Evolutionary conservation across 1,140 invertebrate species (phyloP), one percentile per base, ranked within the genome.

Genomic region (Drosophila saltans): DNA sequence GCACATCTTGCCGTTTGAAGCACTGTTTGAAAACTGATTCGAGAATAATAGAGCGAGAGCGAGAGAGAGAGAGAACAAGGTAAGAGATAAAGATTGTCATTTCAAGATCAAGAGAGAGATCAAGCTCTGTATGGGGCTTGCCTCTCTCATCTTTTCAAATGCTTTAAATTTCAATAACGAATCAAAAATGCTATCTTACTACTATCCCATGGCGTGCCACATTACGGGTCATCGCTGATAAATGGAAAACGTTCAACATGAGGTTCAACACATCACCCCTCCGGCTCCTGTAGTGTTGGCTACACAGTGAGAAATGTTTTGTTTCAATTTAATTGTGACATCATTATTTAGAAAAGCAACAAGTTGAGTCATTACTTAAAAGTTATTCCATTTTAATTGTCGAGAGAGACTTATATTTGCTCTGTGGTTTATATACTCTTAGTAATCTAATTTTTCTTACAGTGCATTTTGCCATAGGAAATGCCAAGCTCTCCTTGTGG

Each of bases 151-250:
- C 56, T 16, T 30, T 16, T 28, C 16, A 30, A n/a, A 30, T 30
- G 3, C 2, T 55, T 55, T 36, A 36, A 55, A 55, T 39, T 30
- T 59, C 33, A 59, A 24, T 59, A 58, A 59, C 57, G 21, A 59
- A 40, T 39, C 57, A 30, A 30, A 30, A 6, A n/a, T n/a, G 3
- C 4, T 33, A 9, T 33, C 24, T 57, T 28, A 26, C 61, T 9
- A 26, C 61, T 9, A 16, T 28, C 30, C 36, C 2, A 43, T 52
- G 8, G 3, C 21, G 45, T 26, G 8, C 2, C 52, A 60, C 57
- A 59, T 45, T 64, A 5, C 66, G 48, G 82, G 82, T 79, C 82
- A 85, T 85, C 82, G 60, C 69, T 76, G 82, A 85, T 85, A 85
- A 79, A 26, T 9, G 39, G 11, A 40, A 40, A 11, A 26, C 45